Percentiles rank a stretch among this genome's conserved stretches.
These are phyloP conservation scores for Percopsis transmontana DNA, from an alignment of 2,113 vertebrate genomes.

Conservation along the genomic window DNA sequence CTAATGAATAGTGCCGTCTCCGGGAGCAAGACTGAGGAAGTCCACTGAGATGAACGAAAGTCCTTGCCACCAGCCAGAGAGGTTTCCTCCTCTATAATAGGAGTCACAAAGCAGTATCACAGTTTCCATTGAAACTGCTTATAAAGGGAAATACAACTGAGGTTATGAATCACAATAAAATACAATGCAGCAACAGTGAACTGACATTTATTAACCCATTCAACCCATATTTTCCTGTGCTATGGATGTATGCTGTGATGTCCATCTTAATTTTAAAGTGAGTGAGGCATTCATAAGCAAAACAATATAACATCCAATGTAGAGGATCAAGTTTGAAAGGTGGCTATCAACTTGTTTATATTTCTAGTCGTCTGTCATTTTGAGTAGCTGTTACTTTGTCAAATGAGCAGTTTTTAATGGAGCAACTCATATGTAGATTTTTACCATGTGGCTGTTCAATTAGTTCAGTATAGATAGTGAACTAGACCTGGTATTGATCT, in stretches of 20 bases:
- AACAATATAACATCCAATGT: too few species aligned
- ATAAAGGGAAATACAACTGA: constrained; percentile 4
- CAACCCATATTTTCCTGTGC: not conserved
- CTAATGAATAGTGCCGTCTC: constrained; percentile 23
- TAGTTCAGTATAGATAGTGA: not conserved
- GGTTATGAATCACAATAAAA: not conserved
- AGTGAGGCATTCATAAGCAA: too few species aligned
- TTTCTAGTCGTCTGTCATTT: too few species aligned
- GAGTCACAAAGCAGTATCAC: not conserved
- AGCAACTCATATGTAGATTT: too few species aligned
- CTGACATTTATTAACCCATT: too few species aligned
- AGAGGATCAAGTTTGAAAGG: too few species aligned
- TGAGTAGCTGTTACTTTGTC: too few species aligned
- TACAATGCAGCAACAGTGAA: too few species aligned
- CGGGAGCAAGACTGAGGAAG: constrained; percentile 6
- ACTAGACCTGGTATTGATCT: not conserved
- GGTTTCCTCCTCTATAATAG: constrained; percentile 21
- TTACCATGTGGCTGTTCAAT: not conserved
- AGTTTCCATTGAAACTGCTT: not conserved
- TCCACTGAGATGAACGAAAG: constrained; percentile 25
- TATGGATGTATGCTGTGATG: not conserved
- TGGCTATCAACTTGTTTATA: too few species aligned
- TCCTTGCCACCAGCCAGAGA: constrained; percentile 7
- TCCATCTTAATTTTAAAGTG: not conserved
- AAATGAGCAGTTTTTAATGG: too few species aligned